Base-by-base conservation (phyloP, 2,797 vertebrate species). In the Sebastes dallii region DNA sequence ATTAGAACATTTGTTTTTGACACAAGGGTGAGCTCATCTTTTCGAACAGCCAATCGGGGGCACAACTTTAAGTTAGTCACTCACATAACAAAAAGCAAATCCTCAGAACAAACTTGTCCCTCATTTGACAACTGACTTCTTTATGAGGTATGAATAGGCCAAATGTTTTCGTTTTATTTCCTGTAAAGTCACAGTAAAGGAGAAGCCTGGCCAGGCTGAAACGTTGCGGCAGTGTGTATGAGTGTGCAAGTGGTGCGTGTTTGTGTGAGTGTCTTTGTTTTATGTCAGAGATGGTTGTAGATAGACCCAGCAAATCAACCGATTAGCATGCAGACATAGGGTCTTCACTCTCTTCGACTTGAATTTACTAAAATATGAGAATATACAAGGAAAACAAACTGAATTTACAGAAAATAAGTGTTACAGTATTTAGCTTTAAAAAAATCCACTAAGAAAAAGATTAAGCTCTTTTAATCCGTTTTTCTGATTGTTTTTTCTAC, bases 371-470 rank as follows among this genome's bases (percentile, higher is more conserved):
- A 87, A 86, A 84, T 29, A 42, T 72, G 66, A 87, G 18, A 87
- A 89, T 69, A 81, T 72, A 85, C 52, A 64, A 77, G 30, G 29
- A 78, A 86, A 86, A 87, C 72, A 77, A 89, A 67, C 14, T 71
- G 54, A 87, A 84, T 84, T 81, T 86, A 86, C 71, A 82, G 14
- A 82, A 77, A 62, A 68, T 80, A 82, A 69, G 66, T 85, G 77
- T 84, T 78, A 79, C 83, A 83, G 75, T 85, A 88, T 90, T 89
- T 90, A 92, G 82, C 89, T 92, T 92, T 88, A 86, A 89, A 86
- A 86, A 79, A 74, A 75, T 83, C 66, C 81, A 88, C 83, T 75
- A 82, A 80, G 58, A 84, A 82, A 56, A 88, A 67, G 60, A 77
- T 66, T 8, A 79, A 72, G 66, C 66, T 90, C 64, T 73, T 89